Evolutionary conservation across 1,140 invertebrate genomes (phyloP), one percentile per base, ranked within the genome.

Genomic region (Antheraea pernyi): DNA sequence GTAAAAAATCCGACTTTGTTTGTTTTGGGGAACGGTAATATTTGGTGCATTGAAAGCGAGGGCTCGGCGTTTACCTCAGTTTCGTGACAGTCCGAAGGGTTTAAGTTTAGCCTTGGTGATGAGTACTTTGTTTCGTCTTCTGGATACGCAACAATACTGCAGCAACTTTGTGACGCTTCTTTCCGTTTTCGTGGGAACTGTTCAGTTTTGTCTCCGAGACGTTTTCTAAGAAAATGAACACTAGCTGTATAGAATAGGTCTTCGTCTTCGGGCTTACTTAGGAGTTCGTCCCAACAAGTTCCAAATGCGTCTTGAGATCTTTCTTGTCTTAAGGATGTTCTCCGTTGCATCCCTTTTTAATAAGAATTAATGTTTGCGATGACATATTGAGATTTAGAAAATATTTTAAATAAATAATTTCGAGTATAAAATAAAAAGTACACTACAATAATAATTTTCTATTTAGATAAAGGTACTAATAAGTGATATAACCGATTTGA

Each of bases 1-100:
- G 73, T 69, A 16, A 88, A 76, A 36, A 88, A 82, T 61, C 78
- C 73, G 19, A 81, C 72, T 65, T 76, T 85, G 30, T 77, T 84
- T 5, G 82, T 76, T 73, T 88, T 89, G 4, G 88, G 88, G 70
- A 82, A 87, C 4, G 85, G 87, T 59, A 91, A 72, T 30, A 91
- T 74, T 83, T 89, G 81, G 59, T 86, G 72, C 80, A 91, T 86
- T 13, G 84, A 79, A 37, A 89, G 69, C 16, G 79, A 83, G 13
- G 65, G 60, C 22, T 59, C 46, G 13, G 19, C 64, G 19, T 4
- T 53, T 19, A 11, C 16, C 19, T 65, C 64, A 3, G 18, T 53
- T 19, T 65, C 64, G 19, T 36, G 3, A 46, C 8, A 48, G 0
- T 18, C 0, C 8, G 37, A 0, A 46, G 16, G 16, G 16, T 53